These are phyloP conservation scores for Calosoma granatense DNA, from an alignment of 1,140 invertebrate species.

Conservation along the genomic window DNA sequence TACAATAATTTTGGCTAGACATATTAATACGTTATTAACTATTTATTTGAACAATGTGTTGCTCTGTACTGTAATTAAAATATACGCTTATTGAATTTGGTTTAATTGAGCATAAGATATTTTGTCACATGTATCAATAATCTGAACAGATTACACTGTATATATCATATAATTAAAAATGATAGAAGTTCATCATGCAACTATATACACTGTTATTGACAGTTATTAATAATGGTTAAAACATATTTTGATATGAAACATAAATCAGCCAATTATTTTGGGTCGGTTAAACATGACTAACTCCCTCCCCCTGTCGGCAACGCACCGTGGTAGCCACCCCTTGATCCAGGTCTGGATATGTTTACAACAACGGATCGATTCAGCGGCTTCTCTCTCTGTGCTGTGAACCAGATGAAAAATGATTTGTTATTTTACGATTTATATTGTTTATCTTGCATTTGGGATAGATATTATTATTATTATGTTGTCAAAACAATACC, in stretches of 20 bases:
- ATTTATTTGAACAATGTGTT: no score
- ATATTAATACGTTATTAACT: no score
- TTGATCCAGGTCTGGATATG: not conserved
- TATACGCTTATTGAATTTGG: no score
- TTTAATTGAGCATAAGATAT: no score
- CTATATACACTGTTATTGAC: not conserved
- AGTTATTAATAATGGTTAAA: not conserved
- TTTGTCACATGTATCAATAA: not conserved
- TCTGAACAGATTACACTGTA: not conserved
- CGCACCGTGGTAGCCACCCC: not conserved
- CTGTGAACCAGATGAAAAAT: not conserved
- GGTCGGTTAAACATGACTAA: not conserved
- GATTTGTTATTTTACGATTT: not conserved
- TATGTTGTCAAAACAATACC: no score
- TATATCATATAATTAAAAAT: no score
- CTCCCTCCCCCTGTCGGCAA: not conserved
- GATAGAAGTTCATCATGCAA: no score
- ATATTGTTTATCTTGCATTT: not conserved
- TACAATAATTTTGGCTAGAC: no score
- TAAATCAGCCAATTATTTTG: not conserved
- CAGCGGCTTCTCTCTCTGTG: not conserved
- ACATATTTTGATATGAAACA: not conserved
- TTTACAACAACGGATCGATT: no score
- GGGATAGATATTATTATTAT: not conserved
- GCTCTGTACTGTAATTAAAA: not conserved